Evolutionary conservation across 1,140 invertebrate species (phyloP), one percentile per base, ranked within the genome.

Genomic region (Globodera ellingtonae): DNA sequence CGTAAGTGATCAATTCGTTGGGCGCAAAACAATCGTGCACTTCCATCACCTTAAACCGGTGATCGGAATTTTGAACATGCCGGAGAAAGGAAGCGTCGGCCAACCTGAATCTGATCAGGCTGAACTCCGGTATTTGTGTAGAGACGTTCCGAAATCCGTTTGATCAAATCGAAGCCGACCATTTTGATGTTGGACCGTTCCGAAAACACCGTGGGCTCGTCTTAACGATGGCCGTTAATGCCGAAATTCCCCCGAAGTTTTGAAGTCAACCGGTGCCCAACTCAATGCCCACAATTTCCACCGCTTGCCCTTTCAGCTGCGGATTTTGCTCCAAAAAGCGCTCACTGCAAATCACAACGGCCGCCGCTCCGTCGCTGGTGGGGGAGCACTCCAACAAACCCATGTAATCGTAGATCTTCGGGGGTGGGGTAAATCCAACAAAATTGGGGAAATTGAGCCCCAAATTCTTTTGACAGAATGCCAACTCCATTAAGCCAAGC

Each of bases 11-110:
- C 48, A 99, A 90, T 88, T 99, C 97, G 91, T 99, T 99, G 7
- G 94, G 93, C 6, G 96, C 96, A 91, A 99, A 99, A 90, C 97
- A 99, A 89, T 99, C 97, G 87, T 99, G 97, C n/a, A 98, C 91
- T 90, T 99, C 97, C n/a, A 99, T 92, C 0, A 99, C 96, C 82
- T 84, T 48, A 84, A 78, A 52, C 48, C 13, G 18, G 15, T 9
- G 52, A 52, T 9, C 9, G 52, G 52, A 9, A 52, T 46, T 24
- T 69, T 5, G 48, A 47, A 79, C 7, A 46, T 21, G 13, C 44
- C 21, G 15, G 5, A 3, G 24, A 24, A 24, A 24, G 56, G 13
- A 18, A 18, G 15, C 52, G 8, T 52, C 5, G 56, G 13, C 15
- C 44, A 5, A 79, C 80, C 73, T 89, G 88, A 65, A 89, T 84